Base-by-base conservation (phyloP, 2,797 vertebrate species). In the Jordanella pulchra region DNA sequence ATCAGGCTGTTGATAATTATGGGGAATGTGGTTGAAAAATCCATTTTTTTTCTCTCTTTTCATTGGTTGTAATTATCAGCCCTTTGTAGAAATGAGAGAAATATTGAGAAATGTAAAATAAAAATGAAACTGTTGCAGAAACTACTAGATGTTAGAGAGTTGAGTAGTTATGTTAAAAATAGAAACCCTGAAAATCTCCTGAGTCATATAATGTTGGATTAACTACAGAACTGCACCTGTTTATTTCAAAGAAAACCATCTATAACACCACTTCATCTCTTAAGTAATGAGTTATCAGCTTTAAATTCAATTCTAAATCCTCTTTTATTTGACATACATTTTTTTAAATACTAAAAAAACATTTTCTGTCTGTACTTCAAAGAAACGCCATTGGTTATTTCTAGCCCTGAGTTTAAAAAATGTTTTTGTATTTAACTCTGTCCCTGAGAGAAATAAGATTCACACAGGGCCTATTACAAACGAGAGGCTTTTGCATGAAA, bases 401-500 rank as follows among this genome's bases (percentile, higher is more conserved):
- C 17, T 63, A 63, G 23, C 21, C 35, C 12, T 44, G 60, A 63
- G n/a, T 25, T 61, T 63, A 15, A 39, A 39, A 21, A 68, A 18
- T 28, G 18, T 4, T 35, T 55, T 10, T 65, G 44, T 12, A 35
- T 56, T 61, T 61, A 27, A 53, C 45, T 61, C n/a, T 39, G 14
- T 60, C n/a, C 44, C 27, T 28, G 39, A 27, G 35, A 50, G 18
- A 39, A 65, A 45, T 32, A 39, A 14, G 39, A 65, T 35, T 28
- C 7, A 35, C 2, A 51, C 2, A 42, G 65, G 44, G 23, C 47
- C 65, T 2, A 12, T 60, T 66, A 54, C 48, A 65, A 67, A 67
- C 67, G 12, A 72, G 51, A 68, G 47, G 71, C 30, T 71, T 27
- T 39, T 72, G 35, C 48, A 44, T 68, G 45, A 67, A 61, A 30